phyloP scores from a whole-genome alignment of 2,113 vertebrate genomes.

The Pycnonotus jocosus region DNA sequence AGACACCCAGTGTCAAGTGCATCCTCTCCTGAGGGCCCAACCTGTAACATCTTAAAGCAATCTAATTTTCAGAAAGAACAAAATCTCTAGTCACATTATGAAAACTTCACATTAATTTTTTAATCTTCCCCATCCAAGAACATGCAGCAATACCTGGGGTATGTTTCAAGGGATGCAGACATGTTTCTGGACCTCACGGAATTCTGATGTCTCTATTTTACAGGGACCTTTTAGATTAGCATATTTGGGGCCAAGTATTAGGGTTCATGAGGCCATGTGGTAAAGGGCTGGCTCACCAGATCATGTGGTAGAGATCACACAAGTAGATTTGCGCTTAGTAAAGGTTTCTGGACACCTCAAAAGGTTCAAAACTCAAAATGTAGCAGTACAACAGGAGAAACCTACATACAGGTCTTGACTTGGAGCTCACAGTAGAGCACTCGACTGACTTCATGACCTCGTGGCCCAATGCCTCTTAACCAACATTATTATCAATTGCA shows the following conservation, averaged over 20 bases:
- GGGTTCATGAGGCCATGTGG: accelerated
- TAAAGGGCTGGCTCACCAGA: neutral
- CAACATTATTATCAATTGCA: neutral
- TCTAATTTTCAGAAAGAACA: neutral
- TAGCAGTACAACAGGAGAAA: neutral
- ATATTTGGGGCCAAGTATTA: neutral
- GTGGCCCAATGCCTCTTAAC: neutral
- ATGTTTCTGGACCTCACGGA: accelerated
- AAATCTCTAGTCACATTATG: neutral
- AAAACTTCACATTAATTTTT: neutral
- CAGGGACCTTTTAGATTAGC: neutral
- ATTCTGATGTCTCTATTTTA: neutral
- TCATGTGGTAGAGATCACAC: accelerated
- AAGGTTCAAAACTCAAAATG: neutral
- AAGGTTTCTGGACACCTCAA: neutral
- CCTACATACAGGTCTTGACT: neutral
- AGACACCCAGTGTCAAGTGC: accelerated
- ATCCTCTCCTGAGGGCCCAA: neutral
- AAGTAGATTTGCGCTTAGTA: neutral
- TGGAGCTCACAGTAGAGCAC: neutral
- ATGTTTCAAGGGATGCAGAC: neutral
- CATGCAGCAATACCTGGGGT: neutral
- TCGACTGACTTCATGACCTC: neutral
- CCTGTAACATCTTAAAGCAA: neutral
- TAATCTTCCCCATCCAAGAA: neutral